phyloP scores from a whole-genome alignment of 1,140 invertebrate genomes.

The Sycophila sp. region DNA sequence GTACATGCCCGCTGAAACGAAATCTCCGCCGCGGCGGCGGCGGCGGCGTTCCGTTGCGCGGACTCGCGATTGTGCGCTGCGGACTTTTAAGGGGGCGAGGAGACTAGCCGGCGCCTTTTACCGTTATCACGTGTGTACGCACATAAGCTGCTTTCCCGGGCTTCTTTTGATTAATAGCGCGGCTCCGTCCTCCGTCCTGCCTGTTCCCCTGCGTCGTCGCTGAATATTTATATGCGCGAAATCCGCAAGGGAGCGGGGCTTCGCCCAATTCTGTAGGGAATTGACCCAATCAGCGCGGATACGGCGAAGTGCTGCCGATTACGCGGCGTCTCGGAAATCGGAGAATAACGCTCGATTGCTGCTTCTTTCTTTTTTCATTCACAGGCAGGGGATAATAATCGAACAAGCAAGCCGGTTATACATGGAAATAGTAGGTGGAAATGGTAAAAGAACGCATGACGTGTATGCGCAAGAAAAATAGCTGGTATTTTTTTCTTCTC shows the following conservation, averaged over 20 bases:
- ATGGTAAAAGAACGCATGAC: no score
- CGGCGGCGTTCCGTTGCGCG: no score
- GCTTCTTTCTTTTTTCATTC: no score
- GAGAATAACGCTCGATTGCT: no score
- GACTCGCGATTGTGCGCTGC: no score
- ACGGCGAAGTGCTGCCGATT: background rate
- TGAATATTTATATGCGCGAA: conserved; percentile 56
- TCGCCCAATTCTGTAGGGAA: conserved; percentile 39
- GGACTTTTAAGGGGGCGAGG: conserved; percentile 36
- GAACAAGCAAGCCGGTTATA: no score
- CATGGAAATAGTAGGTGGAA: no score
- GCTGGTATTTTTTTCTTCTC: no score
- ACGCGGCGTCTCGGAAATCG: no score
- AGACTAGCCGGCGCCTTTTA: conserved; percentile 48
- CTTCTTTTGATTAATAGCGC: conserved; percentile 63
- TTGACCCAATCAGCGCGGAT: conserved; percentile 41
- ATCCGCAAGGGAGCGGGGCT: conserved; percentile 43
- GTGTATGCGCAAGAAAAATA: no score
- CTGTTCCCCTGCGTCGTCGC: conserved; percentile 38
- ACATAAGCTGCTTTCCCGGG: background rate
- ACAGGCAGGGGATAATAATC: no score
- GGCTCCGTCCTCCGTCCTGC: conserved; percentile 16
- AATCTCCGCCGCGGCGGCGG: conserved; percentile 48
- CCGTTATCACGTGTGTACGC: conserved; percentile 50
- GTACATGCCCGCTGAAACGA: no score